phyloP scores from a whole-genome alignment of 2,113 vertebrate genomes.

The Cyprinodon tularosa region DNA sequence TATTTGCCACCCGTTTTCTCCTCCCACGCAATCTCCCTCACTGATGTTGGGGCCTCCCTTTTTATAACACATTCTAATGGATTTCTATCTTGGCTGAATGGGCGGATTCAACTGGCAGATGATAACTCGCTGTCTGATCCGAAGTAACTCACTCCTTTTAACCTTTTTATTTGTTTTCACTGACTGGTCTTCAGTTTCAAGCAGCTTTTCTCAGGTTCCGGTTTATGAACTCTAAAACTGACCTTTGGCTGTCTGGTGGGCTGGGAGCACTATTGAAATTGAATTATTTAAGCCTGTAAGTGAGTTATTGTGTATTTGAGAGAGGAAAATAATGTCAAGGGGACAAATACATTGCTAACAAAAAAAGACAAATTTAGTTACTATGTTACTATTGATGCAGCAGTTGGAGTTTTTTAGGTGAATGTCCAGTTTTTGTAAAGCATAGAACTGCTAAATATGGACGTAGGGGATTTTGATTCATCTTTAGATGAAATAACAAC shows the following conservation, averaged over 20 bases:
- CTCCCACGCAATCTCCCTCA: constrained; percentile 50
- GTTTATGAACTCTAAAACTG: constrained; percentile 42
- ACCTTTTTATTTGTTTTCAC: constrained; percentile 3
- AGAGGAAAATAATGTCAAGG: constrained; percentile 6
- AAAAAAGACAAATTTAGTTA: constrained; percentile 3
- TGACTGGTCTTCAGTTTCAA: constrained; percentile 25
- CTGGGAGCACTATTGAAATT: constrained; percentile 48
- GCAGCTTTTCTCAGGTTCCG: constrained; percentile 44
- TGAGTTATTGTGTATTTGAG: constrained; percentile 23
- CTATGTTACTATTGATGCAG: not conserved
- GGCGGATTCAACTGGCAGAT: constrained; percentile 47
- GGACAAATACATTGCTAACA: not conserved
- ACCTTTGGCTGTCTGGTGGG: constrained; percentile 50
- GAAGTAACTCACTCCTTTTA: constrained; percentile 34
- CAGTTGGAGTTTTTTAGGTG: not conserved
- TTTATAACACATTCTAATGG: constrained; percentile 76
- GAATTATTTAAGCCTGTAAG: constrained; percentile 31
- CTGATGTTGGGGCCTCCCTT: constrained; percentile 46
- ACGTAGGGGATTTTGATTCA: not conserved
- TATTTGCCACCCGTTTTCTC: constrained; percentile 66
- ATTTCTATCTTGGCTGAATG: constrained; percentile 47
- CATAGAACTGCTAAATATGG: not conserved
- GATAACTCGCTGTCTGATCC: constrained; percentile 47
- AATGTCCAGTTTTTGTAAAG: not conserved
- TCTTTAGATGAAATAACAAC: not conserved